A percentile compares a stretch with the other conserved stretches of the same genome.
Conservation (phyloP, 2,888 invertebrate species). For the Megamerina dolium region DNA sequence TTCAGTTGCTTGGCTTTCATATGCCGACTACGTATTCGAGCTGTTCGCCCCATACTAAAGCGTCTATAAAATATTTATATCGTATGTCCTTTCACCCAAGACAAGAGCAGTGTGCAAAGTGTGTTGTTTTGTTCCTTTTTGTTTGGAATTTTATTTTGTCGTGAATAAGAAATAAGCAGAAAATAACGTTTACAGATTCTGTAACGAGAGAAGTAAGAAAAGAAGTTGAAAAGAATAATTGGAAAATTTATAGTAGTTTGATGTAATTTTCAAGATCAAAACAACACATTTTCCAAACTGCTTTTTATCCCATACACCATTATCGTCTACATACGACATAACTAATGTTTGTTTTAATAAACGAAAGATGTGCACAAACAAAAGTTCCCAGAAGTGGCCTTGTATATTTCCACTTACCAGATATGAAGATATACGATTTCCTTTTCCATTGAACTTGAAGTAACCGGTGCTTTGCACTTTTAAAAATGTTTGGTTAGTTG, state of each 20-base stretch:
- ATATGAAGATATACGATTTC: slow-evolving; percentile 18
- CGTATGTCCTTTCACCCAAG: too few species aligned
- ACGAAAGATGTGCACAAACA: too few species aligned
- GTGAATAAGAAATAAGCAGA: neutral
- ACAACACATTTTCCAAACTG: too few species aligned
- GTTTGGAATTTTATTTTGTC: slow-evolving; percentile 9
- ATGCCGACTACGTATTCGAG: slow-evolving; percentile 28
- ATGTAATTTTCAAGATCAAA: too few species aligned
- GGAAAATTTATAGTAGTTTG: too few species aligned
- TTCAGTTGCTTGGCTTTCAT: slow-evolving; percentile 14
- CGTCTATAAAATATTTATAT: too few species aligned
- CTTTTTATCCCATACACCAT: too few species aligned
- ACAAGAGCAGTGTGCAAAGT: too few species aligned
- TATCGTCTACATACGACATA: too few species aligned
- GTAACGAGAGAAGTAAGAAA: slow-evolving; percentile 37
- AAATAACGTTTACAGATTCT: slow-evolving; percentile 25
- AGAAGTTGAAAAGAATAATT: slow-evolving; percentile 1
- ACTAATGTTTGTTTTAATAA: too few species aligned
- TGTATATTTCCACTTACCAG: slow-evolving; percentile 23
- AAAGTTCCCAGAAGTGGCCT: slow-evolving; percentile 15
- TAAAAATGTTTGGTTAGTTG: slow-evolving; percentile 17
- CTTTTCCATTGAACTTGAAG: slow-evolving; percentile 20
- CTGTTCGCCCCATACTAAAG: slow-evolving; percentile 35
- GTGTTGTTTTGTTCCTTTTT: slow-evolving; percentile 28
- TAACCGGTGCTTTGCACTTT: slow-evolving; percentile 16